Percentiles rank a stretch among this genome's conserved stretches.
Conservation (phyloP, 2,888 invertebrate genomes). For the Lampropteryx suffumata region DNA sequence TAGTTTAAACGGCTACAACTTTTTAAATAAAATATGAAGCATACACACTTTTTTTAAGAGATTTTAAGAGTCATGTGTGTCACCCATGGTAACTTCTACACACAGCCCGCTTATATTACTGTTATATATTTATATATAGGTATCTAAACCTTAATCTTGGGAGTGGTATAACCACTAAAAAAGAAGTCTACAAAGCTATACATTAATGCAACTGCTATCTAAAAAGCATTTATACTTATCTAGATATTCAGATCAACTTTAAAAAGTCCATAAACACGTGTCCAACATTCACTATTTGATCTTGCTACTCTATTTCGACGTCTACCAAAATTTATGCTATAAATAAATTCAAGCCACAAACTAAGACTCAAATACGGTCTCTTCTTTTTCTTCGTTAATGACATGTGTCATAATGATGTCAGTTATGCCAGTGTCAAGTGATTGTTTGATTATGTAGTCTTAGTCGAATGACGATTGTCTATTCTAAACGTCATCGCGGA, state of each 20-base stretch:
- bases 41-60: too few relatives aligned
- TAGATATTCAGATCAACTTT: not conserved
- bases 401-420: too few relatives aligned
- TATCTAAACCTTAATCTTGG: slow-evolving; percentile 25
- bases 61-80: too few relatives aligned
- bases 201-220: not conserved
- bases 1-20: not conserved
- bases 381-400: too few relatives aligned
- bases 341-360: too few relatives aligned
- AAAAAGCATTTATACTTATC: slow-evolving; percentile 3
- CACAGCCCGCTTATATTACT: slow-evolving; percentile 9
- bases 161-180: slow-evolving; percentile 23
- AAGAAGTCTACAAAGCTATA: not conserved
- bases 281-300: slow-evolving; percentile 17
- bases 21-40: not conserved
- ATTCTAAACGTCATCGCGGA: too few relatives aligned
- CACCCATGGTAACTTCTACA: not conserved
- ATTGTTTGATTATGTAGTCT: too few relatives aligned
- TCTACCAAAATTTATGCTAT: slow-evolving; percentile 23
- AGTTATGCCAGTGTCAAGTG: too few relatives aligned
- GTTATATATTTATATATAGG: not conserved
- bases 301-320: slow-evolving; percentile 27
- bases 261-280: slow-evolving; percentile 23
- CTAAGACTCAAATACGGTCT: too few relatives aligned
- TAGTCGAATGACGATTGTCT: too few relatives aligned